These are phyloP conservation scores for Ferdinandea cuprea DNA, from an alignment of 2,888 invertebrate genomes.

Conservation along the genomic window DNA sequence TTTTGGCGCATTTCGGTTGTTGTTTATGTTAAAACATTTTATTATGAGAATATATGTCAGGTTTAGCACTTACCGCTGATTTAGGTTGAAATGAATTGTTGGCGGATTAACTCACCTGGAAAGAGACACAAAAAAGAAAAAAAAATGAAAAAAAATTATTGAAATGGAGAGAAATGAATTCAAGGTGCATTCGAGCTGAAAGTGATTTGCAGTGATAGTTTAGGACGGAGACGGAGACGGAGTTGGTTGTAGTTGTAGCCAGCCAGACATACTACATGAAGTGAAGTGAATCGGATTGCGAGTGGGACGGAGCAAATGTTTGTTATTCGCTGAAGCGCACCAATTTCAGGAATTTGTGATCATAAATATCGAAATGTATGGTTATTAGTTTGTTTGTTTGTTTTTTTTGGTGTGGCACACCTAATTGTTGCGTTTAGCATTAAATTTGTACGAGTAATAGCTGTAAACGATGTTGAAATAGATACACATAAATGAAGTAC, in stretches of 20 bases:
- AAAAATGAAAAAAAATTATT: constrained; percentile 32
- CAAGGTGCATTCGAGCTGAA: constrained; percentile 73
- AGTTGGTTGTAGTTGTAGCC: constrained; percentile 8
- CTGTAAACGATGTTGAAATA: neutral
- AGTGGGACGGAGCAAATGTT: constrained; percentile 35
- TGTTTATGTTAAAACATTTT: constrained; percentile 72
- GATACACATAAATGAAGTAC: neutral
- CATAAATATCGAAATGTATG: neutral
- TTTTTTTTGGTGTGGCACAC: constrained; percentile 26
- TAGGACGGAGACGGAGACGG: constrained; percentile 14
- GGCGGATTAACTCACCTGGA: constrained; percentile 75
- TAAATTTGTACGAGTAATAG: constrained; percentile 5
- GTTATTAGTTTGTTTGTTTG: constrained; percentile 1
- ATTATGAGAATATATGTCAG: constrained; percentile 75
- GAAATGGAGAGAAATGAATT: constrained; percentile 61
- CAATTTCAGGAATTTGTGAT: constrained; percentile 26
- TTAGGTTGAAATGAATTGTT: constrained; percentile 73
- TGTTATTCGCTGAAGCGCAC: constrained; percentile 61
- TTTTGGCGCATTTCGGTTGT: constrained; percentile 32
- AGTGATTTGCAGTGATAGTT: constrained; percentile 69
- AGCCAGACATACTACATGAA: too few species aligned
- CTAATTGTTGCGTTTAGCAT: constrained; percentile 25
- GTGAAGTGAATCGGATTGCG: neutral
- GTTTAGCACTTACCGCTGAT: constrained; percentile 75
- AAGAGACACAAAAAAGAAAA: constrained; percentile 40